Percentiles rank a stretch among this genome's conserved stretches.
These are phyloP conservation scores for Hypocryptadius cinnamomeus DNA, from an alignment of 2,113 vertebrate species.

Conservation along the genomic window DNA sequence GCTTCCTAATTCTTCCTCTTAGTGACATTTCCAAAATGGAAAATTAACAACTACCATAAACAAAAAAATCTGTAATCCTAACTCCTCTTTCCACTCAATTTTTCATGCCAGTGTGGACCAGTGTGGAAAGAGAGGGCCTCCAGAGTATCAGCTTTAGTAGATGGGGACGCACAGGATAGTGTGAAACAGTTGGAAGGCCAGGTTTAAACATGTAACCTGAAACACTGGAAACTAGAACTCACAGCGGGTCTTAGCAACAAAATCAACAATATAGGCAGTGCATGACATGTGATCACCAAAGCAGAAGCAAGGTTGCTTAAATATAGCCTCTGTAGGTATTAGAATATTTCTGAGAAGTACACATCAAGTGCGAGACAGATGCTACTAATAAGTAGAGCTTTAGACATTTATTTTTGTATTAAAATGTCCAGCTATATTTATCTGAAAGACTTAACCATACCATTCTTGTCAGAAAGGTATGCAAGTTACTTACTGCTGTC, in stretches of 20 bases:
- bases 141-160: constrained; percentile 50
- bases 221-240: constrained; percentile 67
- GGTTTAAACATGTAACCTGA: constrained; percentile 69
- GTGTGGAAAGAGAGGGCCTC: constrained; percentile 39
- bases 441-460: constrained; percentile 63
- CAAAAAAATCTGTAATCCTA: constrained; percentile 50
- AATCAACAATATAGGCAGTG: constrained; percentile 67
- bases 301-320: constrained; percentile 68
- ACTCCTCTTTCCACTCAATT: constrained; percentile 39
- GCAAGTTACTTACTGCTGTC: constrained; percentile 60
- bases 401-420: constrained; percentile 69
- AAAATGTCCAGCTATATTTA: constrained; percentile 67
- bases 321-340: constrained; percentile 69
- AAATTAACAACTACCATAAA: constrained; percentile 23
- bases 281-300: constrained; percentile 67
- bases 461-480: constrained; percentile 58
- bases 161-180: constrained; percentile 4
- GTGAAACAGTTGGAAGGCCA: constrained; percentile 61
- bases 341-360: constrained; percentile 71
- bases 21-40: constrained; percentile 34
- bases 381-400: constrained; percentile 66
- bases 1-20: neutral
- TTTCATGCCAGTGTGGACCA: constrained; percentile 12
- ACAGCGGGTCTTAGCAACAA: constrained; percentile 67
- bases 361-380: constrained; percentile 68